Base-by-base conservation (phyloP, 2,888 invertebrate species). In the Lucinisca nassula region DNA sequence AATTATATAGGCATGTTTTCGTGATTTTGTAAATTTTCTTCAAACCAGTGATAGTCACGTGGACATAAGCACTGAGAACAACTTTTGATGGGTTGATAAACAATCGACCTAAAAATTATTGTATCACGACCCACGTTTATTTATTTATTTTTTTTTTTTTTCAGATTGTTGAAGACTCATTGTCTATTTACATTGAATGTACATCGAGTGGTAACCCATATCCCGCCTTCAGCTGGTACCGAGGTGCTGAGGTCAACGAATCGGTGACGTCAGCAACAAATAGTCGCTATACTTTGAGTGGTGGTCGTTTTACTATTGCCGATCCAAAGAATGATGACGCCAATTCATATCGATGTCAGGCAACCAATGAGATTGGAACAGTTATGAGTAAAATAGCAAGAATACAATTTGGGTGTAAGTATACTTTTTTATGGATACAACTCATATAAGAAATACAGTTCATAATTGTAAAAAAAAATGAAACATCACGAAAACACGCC, bases 271-370 rank as follows among this genome's bases (percentile, higher is more conserved):
- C 61, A 10, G 45, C 10, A 32, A 21, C 32, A 0, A 30, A 79
- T 32, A 67, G 38, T 45, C 61, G 78, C 1, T 79, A 79, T 32
- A 79, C 78, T n/a, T 17, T 67, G 17, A 79, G 67, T 35, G 67
- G 67, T 17, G 67, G 67, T 1, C 67, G 67, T 8, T 67, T 67
- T 10, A 67, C 67, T 3, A 67, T 67, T 35, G 67, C 27, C 1
- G 30, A 67, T 4, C 67, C 67, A 27, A 27, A 67, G 35, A 30
- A 67, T 17, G 61, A 86, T 17, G 99, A 99, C 95, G 97, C 98
- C 95, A 98, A 99, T 0, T 97, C 97, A 30, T 99, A 99, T 96
- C 98, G 99, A 95, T 99, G 99, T 95, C 97, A 98, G 92, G 99
- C 99, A 0, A 97, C 97, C 30, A 99, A 99, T 96, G 97, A 97